Percentiles rank a stretch among this genome's conserved stretches.
Evolutionary conservation across 2,113 vertebrate genomes (phyloP).

Genomic region (Chloroceryle aenea): DNA sequence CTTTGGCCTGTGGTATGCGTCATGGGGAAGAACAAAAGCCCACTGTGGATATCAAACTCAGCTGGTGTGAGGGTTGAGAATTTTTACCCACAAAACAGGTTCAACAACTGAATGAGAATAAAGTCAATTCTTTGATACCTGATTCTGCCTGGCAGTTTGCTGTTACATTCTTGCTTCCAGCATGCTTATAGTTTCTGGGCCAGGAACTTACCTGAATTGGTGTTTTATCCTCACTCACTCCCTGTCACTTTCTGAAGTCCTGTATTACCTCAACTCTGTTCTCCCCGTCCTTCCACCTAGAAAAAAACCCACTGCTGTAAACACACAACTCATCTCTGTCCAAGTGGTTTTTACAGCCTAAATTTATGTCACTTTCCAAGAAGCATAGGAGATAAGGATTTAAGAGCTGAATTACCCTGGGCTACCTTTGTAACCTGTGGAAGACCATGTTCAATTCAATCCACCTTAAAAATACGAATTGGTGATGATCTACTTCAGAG

Average conservation of each 20-base stretch:
- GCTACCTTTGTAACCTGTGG: neutral
- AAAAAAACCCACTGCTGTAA: neutral
- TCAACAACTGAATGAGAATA: neutral
- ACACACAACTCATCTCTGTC: neutral
- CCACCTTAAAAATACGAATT: neutral
- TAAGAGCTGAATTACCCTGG: neutral
- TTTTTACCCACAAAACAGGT: neutral
- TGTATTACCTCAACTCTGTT: neutral
- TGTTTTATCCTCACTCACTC: neutral
- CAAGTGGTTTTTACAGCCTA: neutral
- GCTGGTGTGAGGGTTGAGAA: neutral
- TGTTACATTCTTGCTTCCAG: neutral
- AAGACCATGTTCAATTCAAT: neutral
- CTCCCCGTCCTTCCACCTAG: neutral
- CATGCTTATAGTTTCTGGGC: neutral
- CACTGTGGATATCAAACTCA: neutral
- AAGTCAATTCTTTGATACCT: neutral
- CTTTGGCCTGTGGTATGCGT: neutral
- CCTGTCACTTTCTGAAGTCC: neutral
- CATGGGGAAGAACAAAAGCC: accelerated
- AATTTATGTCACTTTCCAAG: neutral
- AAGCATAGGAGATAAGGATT: neutral
- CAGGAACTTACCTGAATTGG: neutral
- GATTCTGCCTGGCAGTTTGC: neutral
- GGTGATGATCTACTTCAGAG: neutral